phyloP scores from a whole-genome alignment of 2,888 invertebrate genomes.

The Apodemia zela region DNA sequence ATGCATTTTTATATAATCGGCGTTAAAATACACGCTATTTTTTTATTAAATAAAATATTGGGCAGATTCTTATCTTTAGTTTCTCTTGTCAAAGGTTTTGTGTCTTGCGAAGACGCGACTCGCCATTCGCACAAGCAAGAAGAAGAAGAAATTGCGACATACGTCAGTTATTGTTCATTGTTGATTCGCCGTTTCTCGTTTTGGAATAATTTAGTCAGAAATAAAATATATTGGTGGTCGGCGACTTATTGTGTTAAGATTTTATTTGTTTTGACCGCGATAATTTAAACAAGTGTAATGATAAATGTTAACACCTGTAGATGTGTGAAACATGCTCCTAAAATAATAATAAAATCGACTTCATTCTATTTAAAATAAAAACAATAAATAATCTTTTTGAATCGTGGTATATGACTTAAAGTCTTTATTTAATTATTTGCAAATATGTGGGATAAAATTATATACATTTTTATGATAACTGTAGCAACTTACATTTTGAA shows the following conservation, averaged over 20 bases:
- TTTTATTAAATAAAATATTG: too few species aligned
- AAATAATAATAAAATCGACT: background rate
- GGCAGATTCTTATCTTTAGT: too few species aligned
- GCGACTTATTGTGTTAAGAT: background rate
- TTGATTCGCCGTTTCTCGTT: background rate
- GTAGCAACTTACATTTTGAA: slow-evolving; percentile 65
- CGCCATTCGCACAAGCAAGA: too few species aligned
- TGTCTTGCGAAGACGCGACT: too few species aligned
- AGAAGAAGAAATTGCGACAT: too few species aligned
- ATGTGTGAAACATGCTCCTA: background rate
- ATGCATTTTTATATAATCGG: too few species aligned
- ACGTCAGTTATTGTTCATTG: background rate
- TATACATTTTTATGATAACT: slow-evolving; percentile 57
- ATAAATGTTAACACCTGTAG: background rate
- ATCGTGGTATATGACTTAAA: background rate
- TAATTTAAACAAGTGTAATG: slow-evolving; percentile 5
- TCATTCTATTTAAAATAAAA: background rate
- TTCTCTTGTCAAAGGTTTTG: too few species aligned
- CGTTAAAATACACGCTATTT: too few species aligned
- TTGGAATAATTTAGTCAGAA: background rate
- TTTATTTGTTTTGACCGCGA: background rate
- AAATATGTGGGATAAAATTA: slow-evolving; percentile 68
- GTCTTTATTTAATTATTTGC: slow-evolving; percentile 7
- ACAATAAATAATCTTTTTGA: background rate
- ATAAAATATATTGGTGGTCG: slow-evolving; percentile 9